phyloP scores from a whole-genome alignment of 2,797 vertebrate genomes.

The Etheostoma nigrum region DNA sequence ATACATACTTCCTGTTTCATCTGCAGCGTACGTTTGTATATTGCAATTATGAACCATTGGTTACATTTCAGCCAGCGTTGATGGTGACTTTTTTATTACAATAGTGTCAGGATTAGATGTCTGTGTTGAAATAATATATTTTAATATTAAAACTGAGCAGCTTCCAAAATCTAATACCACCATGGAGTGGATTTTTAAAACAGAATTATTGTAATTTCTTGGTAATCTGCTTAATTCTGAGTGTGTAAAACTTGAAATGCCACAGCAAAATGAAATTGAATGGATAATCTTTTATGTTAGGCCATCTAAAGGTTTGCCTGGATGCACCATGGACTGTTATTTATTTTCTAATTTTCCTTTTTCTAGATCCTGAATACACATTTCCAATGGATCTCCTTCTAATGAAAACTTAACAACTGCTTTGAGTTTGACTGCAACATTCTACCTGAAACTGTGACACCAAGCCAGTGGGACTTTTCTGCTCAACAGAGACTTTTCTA shows the following conservation, averaged over 20 bases:
- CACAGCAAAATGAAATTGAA: not conserved
- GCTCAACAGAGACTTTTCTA: conserved; percentile 12
- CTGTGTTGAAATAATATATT: no score
- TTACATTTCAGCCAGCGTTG: not conserved
- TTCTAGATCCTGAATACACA: conserved; percentile 35
- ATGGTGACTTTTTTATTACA: not conserved
- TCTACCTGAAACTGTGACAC: conserved; percentile 3
- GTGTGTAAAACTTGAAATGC: not conserved
- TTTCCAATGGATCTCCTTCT: conserved; percentile 25
- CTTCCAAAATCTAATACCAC: not conserved
- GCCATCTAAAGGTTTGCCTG: not conserved
- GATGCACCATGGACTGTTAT: not conserved
- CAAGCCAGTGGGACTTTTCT: conserved; percentile 15
- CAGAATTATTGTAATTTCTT: not conserved
- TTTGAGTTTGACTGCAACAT: conserved; percentile 31
- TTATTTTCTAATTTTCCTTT: not conserved
- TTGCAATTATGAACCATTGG: not conserved
- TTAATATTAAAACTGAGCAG: not conserved
- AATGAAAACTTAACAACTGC: conserved; percentile 8
- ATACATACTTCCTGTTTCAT: conserved; percentile 46
- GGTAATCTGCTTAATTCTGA: not conserved
- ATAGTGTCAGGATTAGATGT: not conserved
- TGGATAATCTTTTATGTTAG: not conserved
- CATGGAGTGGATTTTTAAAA: not conserved
- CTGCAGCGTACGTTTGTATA: conserved; percentile 21